These are phyloP conservation scores for Nudaria mundana DNA, from an alignment of 2,888 invertebrate genomes.

Conservation along the genomic window DNA sequence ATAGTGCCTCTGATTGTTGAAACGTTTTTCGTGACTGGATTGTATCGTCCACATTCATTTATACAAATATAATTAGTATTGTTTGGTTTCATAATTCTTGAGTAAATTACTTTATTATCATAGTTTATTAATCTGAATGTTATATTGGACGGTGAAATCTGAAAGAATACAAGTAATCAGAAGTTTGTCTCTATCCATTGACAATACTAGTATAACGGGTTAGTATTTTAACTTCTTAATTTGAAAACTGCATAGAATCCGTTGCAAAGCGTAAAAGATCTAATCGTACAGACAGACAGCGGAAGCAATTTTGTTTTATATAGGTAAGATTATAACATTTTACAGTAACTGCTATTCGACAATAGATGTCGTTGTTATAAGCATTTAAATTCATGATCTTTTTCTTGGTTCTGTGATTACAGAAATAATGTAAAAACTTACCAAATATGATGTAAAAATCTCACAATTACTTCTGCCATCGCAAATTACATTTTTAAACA, in stretches of 20 bases:
- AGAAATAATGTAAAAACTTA: slow-evolving; percentile 20
- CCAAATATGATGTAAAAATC: slow-evolving; percentile 50
- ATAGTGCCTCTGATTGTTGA: slow-evolving; percentile 34
- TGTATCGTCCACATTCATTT: slow-evolving; percentile 45
- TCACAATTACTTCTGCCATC: slow-evolving; percentile 46
- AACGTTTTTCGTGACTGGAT: slow-evolving; percentile 35
- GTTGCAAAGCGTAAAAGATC: no score
- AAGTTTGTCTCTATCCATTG: no score
- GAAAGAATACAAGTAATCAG: no score
- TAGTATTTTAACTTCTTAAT: no score
- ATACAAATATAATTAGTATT: slow-evolving; percentile 47
- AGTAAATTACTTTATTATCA: slow-evolving; percentile 50
- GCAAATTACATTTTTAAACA: slow-evolving; percentile 40
- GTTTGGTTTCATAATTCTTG: slow-evolving; percentile 54
- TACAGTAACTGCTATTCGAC: background rate
- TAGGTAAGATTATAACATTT: background rate
- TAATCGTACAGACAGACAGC: no score
- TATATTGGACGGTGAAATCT: slow-evolving; percentile 46
- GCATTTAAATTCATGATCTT: background rate
- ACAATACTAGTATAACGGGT: no score
- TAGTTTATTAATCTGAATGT: slow-evolving; percentile 51
- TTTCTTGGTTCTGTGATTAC: background rate
- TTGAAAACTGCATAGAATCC: no score
- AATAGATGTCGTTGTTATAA: no score
- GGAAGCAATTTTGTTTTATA: background rate